phyloP scores from a whole-genome alignment of 2,797 vertebrate species.

The Crax fasciolata region DNA sequence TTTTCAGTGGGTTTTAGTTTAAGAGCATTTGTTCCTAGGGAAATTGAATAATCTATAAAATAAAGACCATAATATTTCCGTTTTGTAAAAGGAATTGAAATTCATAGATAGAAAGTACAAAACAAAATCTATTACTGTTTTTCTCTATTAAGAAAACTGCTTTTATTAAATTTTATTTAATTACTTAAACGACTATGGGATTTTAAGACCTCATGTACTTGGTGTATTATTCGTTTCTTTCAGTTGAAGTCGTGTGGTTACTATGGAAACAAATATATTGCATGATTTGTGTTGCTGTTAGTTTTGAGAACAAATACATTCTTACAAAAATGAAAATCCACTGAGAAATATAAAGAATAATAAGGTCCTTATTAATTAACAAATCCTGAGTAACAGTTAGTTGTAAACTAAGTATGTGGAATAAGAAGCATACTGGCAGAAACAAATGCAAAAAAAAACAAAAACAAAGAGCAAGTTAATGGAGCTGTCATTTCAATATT shows the following conservation, averaged over 20 bases:
- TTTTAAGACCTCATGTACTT: not conserved
- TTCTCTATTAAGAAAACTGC: not conserved
- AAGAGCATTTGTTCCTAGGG: not conserved
- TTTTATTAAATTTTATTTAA: not conserved
- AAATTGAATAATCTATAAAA: constrained; percentile 5
- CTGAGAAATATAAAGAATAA: not conserved
- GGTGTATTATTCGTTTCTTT: not conserved
- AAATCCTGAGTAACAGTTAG: not conserved
- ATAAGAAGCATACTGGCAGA: not conserved
- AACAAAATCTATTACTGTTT: not conserved
- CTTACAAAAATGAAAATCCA: not conserved
- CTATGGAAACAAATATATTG: constrained; percentile 24
- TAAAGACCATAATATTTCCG: not conserved
- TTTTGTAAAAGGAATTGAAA: constrained; percentile 24
- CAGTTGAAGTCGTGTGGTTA: not conserved
- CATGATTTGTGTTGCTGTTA: not conserved
- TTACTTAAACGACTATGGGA: not conserved
- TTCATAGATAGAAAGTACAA: not conserved
- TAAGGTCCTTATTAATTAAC: not conserved
- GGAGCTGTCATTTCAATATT: not conserved
- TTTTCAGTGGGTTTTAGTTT: not conserved
- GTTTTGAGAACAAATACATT: not conserved
- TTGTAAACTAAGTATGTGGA: not conserved
- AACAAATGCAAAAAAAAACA: not conserved
- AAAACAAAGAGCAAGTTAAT: not conserved